These are phyloP conservation scores for Diachrysia chrysitis DNA, from an alignment of 2,888 invertebrate genomes.

Conservation along the genomic window DNA sequence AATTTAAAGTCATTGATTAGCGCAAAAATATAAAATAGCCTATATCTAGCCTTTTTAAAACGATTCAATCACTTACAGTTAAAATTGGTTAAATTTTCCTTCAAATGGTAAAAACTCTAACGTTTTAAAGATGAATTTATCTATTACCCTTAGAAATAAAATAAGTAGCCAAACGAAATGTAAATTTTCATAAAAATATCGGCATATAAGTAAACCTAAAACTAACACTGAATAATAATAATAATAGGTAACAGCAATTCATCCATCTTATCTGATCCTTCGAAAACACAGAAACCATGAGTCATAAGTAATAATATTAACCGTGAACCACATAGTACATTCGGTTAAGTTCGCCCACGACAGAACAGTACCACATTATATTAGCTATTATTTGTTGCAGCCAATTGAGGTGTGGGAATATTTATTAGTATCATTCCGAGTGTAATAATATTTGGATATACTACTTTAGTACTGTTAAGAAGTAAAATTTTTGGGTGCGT, in stretches of 20 bases:
- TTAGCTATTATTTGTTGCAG: conserved; percentile 41
- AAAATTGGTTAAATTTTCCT: no score
- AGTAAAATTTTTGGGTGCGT: neutral
- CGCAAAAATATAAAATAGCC: no score
- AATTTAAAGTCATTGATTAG: no score
- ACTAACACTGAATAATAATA: neutral
- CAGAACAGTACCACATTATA: conserved; percentile 44
- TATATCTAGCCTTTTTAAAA: no score
- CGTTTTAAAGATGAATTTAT: no score
- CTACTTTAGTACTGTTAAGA: neutral
- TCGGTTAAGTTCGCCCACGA: conserved; percentile 48
- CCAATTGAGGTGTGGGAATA: conserved; percentile 48
- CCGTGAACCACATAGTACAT: conserved; percentile 58
- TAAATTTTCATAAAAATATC: no score
- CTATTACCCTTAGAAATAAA: no score
- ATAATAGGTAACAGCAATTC: neutral
- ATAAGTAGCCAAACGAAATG: no score
- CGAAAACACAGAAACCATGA: conserved; percentile 21
- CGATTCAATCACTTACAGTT: no score
- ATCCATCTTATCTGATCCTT: conserved; percentile 7
- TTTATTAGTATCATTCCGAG: conserved; percentile 10
- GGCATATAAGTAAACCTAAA: no score
- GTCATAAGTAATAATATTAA: conserved; percentile 39
- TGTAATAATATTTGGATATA: neutral
- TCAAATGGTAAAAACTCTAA: no score